Percentiles rank a stretch among this genome's conserved stretches.
Conservation (phyloP, 2,797 vertebrate genomes). For the Orientallactaga sibirica region DNA sequence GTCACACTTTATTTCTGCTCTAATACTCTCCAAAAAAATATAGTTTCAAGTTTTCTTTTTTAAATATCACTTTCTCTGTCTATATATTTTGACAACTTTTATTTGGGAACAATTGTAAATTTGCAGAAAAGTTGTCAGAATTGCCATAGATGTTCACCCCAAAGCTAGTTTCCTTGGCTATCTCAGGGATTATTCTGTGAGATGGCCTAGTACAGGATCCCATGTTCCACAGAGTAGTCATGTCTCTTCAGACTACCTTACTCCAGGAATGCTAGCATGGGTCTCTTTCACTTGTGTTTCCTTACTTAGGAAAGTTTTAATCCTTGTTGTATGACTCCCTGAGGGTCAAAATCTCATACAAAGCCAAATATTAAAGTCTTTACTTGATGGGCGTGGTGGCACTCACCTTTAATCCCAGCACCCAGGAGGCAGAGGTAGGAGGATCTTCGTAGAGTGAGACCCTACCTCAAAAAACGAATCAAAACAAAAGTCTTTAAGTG, state of each 20-base stretch:
- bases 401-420: too few species aligned
- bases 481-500: background rate
- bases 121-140: background rate
- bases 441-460: too few species aligned
- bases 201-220: background rate
- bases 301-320: background rate
- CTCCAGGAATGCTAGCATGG: background rate
- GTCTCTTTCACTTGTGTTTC: background rate
- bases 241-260: background rate
- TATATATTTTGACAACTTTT: background rate
- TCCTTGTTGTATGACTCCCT: background rate
- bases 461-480: too few species aligned
- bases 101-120: conserved; percentile 3
- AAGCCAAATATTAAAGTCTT: background rate
- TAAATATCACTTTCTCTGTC: background rate
- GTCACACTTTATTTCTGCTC: background rate
- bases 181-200: background rate
- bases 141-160: background rate
- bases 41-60: background rate
- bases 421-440: too few species aligned
- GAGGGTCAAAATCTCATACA: background rate
- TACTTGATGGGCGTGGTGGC: too few species aligned
- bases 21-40: background rate
- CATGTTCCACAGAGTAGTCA: background rate
- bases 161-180: background rate